Evolutionary conservation across 2,797 vertebrate species (phyloP).

Genomic region (Lepus oiostolus): DNA sequence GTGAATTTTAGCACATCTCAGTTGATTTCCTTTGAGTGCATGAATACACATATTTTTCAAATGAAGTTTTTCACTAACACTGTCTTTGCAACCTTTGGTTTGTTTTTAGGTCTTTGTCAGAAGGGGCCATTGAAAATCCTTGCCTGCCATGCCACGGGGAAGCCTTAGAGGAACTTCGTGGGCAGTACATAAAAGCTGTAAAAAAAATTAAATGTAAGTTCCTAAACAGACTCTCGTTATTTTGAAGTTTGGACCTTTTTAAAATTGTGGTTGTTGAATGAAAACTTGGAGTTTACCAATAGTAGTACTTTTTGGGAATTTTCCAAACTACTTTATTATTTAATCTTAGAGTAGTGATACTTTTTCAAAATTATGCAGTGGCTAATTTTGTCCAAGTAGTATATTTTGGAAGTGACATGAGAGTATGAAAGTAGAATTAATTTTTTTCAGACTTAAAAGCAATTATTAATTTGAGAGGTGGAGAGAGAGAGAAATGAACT

Average conservation of each 20-base stretch:
- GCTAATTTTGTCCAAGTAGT: not conserved
- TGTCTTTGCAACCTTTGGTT: constrained; percentile 6
- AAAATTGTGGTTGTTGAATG: not conserved
- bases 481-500: too few species aligned
- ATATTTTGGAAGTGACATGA: constrained; percentile 8
- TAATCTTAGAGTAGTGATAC: not conserved
- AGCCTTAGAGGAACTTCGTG: constrained; percentile 95
- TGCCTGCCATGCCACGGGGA: constrained; percentile 87
- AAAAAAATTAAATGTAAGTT: constrained; percentile 96
- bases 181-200: constrained; percentile 94
- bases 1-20: not conserved
- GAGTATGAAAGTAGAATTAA: not conserved
- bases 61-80: not conserved
- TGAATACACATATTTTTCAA: not conserved
- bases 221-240: not conserved
- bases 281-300: constrained; percentile 9
- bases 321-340: constrained; percentile 31
- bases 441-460: too few species aligned
- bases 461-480: too few species aligned
- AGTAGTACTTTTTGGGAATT: constrained; percentile 21
- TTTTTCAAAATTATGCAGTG: not conserved
- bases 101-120: constrained; percentile 85
- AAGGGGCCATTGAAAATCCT: constrained; percentile 78
- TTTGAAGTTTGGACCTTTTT: not conserved
- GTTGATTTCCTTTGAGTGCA: not conserved